Evolutionary conservation across 2,888 invertebrate genomes (phyloP).

Genomic region (Cloeon dipterum): DNA sequence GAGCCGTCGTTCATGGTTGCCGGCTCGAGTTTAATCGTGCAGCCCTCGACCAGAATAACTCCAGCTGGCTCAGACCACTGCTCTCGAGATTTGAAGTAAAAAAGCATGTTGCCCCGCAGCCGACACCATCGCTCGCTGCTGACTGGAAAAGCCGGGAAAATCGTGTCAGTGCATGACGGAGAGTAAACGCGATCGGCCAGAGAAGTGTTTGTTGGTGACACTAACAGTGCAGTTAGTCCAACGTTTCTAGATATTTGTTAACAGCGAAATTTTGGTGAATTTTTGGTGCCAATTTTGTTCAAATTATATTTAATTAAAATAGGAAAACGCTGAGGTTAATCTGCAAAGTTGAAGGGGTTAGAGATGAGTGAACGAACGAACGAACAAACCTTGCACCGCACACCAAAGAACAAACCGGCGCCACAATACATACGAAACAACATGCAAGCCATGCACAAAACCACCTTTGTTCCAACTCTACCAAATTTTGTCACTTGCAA

Average conservation of each 20-base stretch:
- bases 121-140: slow-evolving; percentile 72
- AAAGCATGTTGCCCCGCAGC: slow-evolving; percentile 74
- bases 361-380: too few relatives aligned
- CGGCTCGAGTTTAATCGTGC: slow-evolving; percentile 42
- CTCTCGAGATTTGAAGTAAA: slow-evolving; percentile 78
- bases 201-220: neutral
- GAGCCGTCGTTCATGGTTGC: neutral
- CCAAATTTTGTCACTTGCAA: too few relatives aligned
- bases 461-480: too few relatives aligned
- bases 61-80: slow-evolving; percentile 74
- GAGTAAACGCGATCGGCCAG: too few relatives aligned
- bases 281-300: too few relatives aligned
- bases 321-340: too few relatives aligned
- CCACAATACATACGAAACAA: neutral
- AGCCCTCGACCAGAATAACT: slow-evolving; percentile 71
- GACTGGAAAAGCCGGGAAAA: slow-evolving; percentile 26
- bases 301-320: too few relatives aligned
- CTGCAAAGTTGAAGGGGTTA: too few relatives aligned
- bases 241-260: neutral
- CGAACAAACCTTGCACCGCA: too few relatives aligned
- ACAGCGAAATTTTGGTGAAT: neutral
- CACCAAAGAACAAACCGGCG: too few relatives aligned
- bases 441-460: too few relatives aligned
- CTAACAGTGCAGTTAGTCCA: neutral
- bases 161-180: neutral